phyloP scores from a whole-genome alignment of 2,113 vertebrate genomes.

The Aptenodytes forsteri region DNA sequence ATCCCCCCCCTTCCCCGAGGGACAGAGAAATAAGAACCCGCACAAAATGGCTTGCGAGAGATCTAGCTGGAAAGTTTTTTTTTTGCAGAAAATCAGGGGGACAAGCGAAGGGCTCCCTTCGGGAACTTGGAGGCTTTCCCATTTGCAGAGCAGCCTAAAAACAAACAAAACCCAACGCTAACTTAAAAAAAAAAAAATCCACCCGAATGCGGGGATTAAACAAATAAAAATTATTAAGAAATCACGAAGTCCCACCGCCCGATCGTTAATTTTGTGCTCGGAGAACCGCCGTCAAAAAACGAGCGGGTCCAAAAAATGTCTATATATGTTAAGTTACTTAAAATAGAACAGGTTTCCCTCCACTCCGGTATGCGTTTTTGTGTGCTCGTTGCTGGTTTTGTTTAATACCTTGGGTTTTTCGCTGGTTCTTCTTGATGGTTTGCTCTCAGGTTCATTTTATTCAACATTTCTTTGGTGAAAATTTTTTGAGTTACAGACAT shows the following conservation, averaged over 20 bases:
- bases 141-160: constrained; percentile 4
- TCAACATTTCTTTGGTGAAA: background rate
- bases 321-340: background rate
- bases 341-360: constrained; percentile 50
- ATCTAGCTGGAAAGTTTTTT: constrained; percentile 60
- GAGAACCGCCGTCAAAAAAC: background rate
- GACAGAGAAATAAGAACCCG: constrained; percentile 19
- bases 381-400: background rate
- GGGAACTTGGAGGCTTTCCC: constrained; percentile 44
- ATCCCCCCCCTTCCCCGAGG: background rate
- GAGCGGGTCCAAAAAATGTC: background rate
- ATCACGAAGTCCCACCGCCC: background rate
- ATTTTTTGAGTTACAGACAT: background rate
- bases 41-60: constrained; percentile 8
- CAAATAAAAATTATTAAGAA: background rate
- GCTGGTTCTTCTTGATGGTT: background rate
- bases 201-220: background rate
- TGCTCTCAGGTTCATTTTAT: background rate
- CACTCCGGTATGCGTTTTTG: background rate
- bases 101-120: constrained; percentile 24
- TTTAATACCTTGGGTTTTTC: background rate
- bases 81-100: constrained; percentile 43
- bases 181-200: background rate
- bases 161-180: background rate
- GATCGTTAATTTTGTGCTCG: background rate